These are phyloP conservation scores for Leptosomus discolor DNA, from an alignment of 2,113 vertebrate genomes.

Conservation along the genomic window DNA sequence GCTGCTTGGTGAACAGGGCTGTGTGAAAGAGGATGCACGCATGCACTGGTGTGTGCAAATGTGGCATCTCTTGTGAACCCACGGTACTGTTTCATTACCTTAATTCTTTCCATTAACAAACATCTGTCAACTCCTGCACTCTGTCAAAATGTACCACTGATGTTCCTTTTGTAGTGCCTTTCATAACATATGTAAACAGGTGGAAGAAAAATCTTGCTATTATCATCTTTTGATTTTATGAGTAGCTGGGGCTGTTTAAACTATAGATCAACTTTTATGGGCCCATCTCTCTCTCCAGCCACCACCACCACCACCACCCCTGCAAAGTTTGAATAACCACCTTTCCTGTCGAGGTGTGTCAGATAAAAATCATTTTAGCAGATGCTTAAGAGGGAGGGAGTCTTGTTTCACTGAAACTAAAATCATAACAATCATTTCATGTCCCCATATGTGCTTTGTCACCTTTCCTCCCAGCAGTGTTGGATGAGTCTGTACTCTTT, in stretches of 20 bases:
- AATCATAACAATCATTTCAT: background rate
- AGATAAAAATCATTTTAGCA: background rate
- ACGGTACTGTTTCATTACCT: constrained; percentile 60
- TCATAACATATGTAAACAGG: constrained; percentile 55
- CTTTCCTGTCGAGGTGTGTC: background rate
- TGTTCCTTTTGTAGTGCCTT: constrained; percentile 53
- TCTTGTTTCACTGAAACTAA: background rate
- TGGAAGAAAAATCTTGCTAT: constrained; percentile 42
- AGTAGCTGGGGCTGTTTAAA: constrained; percentile 19
- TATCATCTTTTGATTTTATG: constrained; percentile 39
- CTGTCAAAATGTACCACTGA: constrained; percentile 43
- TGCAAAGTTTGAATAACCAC: background rate
- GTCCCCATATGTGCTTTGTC: background rate
- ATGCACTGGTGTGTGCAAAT: background rate
- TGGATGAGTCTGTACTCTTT: background rate
- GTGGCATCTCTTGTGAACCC: constrained; percentile 18
- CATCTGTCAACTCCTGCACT: constrained; percentile 70
- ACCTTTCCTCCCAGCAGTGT: background rate
- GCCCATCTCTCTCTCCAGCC: background rate
- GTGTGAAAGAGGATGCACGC: background rate
- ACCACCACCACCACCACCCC: no score
- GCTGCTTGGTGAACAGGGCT: background rate
- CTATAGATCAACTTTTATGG: constrained; percentile 22
- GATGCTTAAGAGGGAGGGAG: background rate
- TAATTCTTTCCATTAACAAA: constrained; percentile 77